Evolutionary conservation across 2,797 vertebrate species (phyloP), one percentile per base, ranked within the genome.

Genomic region (Anguilla obscura): DNA sequence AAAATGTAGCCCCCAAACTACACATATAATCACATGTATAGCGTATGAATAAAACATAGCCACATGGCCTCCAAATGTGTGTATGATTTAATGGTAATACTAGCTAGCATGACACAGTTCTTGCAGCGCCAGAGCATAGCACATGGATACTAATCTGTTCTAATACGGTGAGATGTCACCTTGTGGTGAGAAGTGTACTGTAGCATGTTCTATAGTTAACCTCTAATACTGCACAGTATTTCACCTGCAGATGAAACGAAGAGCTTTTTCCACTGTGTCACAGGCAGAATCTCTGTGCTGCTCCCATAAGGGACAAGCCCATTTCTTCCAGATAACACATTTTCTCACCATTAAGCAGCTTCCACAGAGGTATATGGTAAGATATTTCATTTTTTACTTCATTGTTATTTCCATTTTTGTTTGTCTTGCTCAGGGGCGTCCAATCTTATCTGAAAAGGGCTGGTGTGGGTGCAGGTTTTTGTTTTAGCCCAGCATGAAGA

Each of bases 221-320:
- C 30, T 84, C 36, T 33, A 74, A 9, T 74, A 36, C 18, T 74
- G 69, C 12, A 30, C 63, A 69, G 63, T 69, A 27, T 69, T 33
- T 71, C 27, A 30, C 66, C 27, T 30, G 56, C 48, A 33, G 27
- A 33, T 40, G 45, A 0, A 50, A 84, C 69, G 69, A 87, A 84
- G 48, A 84, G 58, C 33, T 36, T 71, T 52, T 50, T 52, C n/a
- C 27, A 87, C 40, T 48, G 48, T 52, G 60, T 58, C 80, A 87
- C 58, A 1, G 45, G 36, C 3, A 87, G 52, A 27, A 87, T 87
- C 58, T 66, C 58, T 66, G 27, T 84, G 40, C n/a, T 30, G 18
- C 10, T 36, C 3, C 60, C 52, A 24, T 33, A 50, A 83, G 76
- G 16, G 50, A 33, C 7, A 10, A 86, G 69, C 24, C 74, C 18